phyloP scores from a whole-genome alignment of 1,140 invertebrate species.

The Drosophila tropicalis region DNA sequence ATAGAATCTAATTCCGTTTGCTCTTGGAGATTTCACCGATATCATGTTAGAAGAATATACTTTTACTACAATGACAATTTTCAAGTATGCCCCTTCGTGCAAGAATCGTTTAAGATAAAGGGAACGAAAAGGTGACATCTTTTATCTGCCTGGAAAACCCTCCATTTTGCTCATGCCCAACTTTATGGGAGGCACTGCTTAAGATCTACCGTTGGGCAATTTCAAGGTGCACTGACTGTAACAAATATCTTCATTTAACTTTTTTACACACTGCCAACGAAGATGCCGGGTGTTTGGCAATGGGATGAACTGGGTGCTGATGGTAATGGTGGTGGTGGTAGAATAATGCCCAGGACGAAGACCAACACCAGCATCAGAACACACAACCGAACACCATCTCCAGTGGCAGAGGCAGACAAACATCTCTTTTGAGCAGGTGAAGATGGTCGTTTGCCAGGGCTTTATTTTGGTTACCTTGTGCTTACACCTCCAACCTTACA shows the following conservation, averaged over 20 bases:
- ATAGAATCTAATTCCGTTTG: too few relatives aligned
- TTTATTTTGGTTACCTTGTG: neutral
- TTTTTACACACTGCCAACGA: constrained; percentile 20
- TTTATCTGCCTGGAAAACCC: neutral
- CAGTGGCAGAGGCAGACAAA: neutral
- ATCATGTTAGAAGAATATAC: neutral
- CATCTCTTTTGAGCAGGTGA: constrained; percentile 14
- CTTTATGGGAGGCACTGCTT: neutral
- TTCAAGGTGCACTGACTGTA: constrained; percentile 78
- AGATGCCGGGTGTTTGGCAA: neutral
- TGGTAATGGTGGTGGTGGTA: too few relatives aligned
- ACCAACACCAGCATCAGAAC: neutral
- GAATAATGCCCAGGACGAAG: neutral
- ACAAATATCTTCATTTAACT: constrained; percentile 78
- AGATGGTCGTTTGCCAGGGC: constrained; percentile 17
- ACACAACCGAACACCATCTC: too few relatives aligned
- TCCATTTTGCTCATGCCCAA: neutral
- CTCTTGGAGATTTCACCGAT: too few relatives aligned
- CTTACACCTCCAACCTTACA: neutral
- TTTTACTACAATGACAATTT: neutral
- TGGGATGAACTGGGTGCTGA: neutral
- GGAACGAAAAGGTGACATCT: neutral
- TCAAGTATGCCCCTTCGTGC: neutral
- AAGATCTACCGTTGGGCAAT: constrained; percentile 29
- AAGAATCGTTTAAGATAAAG: constrained; percentile 1